Conservation (phyloP, 2,888 invertebrate species). For the Scelioninae gen. 1 region DNA sequence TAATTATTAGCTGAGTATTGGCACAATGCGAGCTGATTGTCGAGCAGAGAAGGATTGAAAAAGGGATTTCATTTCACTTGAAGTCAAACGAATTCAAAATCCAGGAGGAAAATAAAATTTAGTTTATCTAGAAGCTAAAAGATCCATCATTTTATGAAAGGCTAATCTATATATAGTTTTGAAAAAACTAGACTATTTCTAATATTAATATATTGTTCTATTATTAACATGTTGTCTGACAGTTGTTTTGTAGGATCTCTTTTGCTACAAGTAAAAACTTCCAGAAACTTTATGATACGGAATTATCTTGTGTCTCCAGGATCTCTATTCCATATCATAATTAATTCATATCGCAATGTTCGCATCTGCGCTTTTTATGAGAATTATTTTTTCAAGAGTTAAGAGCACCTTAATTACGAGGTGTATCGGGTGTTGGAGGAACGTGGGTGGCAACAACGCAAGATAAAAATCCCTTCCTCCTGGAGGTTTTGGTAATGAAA, state of each 20-base stretch:
- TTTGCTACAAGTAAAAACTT: neutral
- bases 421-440: slow-evolving; percentile 63
- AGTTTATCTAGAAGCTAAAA: neutral
- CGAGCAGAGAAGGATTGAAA: slow-evolving; percentile 9
- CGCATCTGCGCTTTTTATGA: slow-evolving; percentile 62
- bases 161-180: too few species aligned
- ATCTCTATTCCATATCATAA: slow-evolving; percentile 54
- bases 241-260: neutral
- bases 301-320: slow-evolving; percentile 8
- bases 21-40: slow-evolving; percentile 24
- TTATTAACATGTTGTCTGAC: too few species aligned
- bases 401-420: slow-evolving; percentile 70
- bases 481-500: slow-evolving; percentile 82
- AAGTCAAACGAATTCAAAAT: slow-evolving; percentile 14
- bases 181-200: too few species aligned
- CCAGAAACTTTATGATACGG: slow-evolving; percentile 9
- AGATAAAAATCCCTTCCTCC: slow-evolving; percentile 75
- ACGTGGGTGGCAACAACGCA: slow-evolving; percentile 59
- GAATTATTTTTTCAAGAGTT: slow-evolving; percentile 71
- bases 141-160: too few species aligned
- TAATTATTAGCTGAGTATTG: slow-evolving; percentile 40
- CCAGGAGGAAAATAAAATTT: neutral
- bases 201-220: too few species aligned
- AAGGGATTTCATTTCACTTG: neutral
- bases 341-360: slow-evolving; percentile 61